Percentiles rank a stretch among this genome's conserved stretches.
Evolutionary conservation across 2,797 vertebrate species (phyloP).

Genomic region (Gymnoscopelus braueri): DNA sequence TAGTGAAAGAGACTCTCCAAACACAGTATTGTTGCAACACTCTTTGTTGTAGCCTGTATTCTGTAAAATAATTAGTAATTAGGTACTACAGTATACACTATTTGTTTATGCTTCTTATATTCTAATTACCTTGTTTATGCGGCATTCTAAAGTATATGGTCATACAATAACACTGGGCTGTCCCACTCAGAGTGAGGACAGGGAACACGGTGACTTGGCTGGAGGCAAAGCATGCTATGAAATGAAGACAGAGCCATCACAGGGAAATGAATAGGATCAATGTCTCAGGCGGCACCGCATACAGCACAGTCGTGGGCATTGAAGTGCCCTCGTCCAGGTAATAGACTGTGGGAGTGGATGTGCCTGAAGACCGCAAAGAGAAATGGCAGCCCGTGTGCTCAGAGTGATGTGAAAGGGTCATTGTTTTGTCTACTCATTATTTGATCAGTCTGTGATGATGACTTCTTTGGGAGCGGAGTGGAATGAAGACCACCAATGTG

Average conservation of each 20-base stretch:
- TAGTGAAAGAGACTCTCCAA: slow-evolving; percentile 16
- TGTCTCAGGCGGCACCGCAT: slow-evolving; percentile 45
- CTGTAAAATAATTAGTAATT: too few relatives aligned
- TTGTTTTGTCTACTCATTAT: slow-evolving; percentile 20
- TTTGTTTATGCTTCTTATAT: not conserved
- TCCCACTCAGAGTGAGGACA: slow-evolving; percentile 62
- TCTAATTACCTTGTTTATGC: not conserved
- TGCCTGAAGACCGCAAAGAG: slow-evolving; percentile 57
- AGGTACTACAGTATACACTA: too few relatives aligned
- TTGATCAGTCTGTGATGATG: slow-evolving; percentile 40
- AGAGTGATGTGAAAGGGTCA: slow-evolving; percentile 38
- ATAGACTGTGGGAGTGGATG: slow-evolving; percentile 59
- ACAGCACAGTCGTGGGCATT: slow-evolving; percentile 16
- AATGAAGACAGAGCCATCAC: slow-evolving; percentile 71
- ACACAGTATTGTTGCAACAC: not conserved
- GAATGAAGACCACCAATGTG: slow-evolving; percentile 38
- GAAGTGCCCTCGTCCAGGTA: slow-evolving; percentile 43
- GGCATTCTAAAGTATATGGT: slow-evolving; percentile 20
- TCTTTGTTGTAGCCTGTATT: too few relatives aligned
- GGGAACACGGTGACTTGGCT: slow-evolving; percentile 58
- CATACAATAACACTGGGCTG: slow-evolving; percentile 27
- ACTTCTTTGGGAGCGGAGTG: slow-evolving; percentile 43
- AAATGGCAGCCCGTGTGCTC: slow-evolving; percentile 55
- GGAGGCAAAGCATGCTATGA: slow-evolving; percentile 54
- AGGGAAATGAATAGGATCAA: slow-evolving; percentile 65